Evolutionary conservation across 2,888 invertebrate genomes (phyloP), one percentile per base, ranked within the genome.

Genomic region (Exephanes ischioxanthus): DNA sequence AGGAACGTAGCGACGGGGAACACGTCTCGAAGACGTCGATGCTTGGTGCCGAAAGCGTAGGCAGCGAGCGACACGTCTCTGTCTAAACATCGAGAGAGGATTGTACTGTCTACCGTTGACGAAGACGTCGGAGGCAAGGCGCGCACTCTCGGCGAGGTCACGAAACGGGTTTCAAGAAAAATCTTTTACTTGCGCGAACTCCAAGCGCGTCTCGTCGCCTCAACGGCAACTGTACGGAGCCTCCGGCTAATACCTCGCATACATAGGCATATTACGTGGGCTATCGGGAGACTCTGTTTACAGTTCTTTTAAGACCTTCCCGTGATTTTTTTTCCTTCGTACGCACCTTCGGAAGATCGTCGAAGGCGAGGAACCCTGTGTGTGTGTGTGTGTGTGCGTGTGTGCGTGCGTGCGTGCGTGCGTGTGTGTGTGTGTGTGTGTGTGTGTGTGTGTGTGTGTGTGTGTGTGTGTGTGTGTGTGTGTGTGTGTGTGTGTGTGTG

Each of bases 141-240:
- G 75, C 73, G 73, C 85, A 78, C 68, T 80, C 58, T 14, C 26
- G 11, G 58, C 90, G 91, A 90, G 91, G 91, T 90, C 91, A 92
- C 89, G 84, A 86, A 92, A 91, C 91, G 90, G 90, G 91, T 91
- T 92, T 91, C 88, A 89, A 88, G 91, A 90, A 92, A 91, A 92
- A 91, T 91, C 89, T 88, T 87, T 82, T 66, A 86, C 85, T 85
- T 80, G 85, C 87, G 86, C 87, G 73, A 89, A 88, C 83, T 87
- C 88, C 68, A 83, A 78, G 79, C 71, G 83, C 86, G 85, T 87
- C 87, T 79, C 85, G 76, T 55, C 53, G 55, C 73, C 73, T 80
- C 70, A 83, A 85, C 83, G 80, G 80, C 79, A 76, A 83, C 72
- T 75, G n/a, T 45, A 45, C 45, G 45, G 16, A 58, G 76, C 76